phyloP scores from a whole-genome alignment of 2,113 vertebrate species.

The Urocitellus parryii region DNA sequence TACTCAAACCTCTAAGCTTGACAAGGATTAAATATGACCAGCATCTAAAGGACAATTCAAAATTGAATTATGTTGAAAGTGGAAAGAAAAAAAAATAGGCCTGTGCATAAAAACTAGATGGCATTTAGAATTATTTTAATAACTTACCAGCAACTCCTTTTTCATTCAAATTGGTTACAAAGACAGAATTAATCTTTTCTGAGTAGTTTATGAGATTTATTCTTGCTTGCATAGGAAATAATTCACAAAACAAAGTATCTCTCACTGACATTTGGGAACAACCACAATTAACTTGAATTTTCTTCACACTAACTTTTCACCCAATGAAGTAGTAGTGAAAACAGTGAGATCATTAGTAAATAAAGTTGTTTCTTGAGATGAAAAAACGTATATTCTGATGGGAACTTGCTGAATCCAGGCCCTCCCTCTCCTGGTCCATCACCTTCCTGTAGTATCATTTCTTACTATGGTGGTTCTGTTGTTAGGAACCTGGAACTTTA shows the following conservation, averaged over 20 bases:
- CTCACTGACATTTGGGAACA: conserved; percentile 11
- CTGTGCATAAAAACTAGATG: conserved; percentile 13
- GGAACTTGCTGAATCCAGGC: conserved; percentile 45
- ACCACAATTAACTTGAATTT: not conserved
- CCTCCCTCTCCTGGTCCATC: not conserved
- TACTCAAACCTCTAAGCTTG: conserved; percentile 25
- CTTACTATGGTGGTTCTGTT: not conserved
- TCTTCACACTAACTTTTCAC: not conserved
- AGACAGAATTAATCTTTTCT: conserved; percentile 61
- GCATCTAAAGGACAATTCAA: conserved; percentile 49
- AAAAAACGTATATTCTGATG: not conserved
- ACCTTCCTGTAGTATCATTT: not conserved
- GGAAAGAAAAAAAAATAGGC: not conserved
- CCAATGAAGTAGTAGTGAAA: fast-evolving
- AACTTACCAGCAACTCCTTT: not conserved
- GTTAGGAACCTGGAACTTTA: conserved; percentile 49
- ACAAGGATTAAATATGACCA: conserved; percentile 37
- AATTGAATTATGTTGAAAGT: conserved; percentile 22
- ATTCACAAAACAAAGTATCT: conserved; percentile 34
- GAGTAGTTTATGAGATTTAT: conserved; percentile 52
- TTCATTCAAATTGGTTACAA: conserved; percentile 41
- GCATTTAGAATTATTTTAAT: conserved; percentile 60
- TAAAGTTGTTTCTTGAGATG: conserved; percentile 33
- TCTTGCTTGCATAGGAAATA: conserved; percentile 37
- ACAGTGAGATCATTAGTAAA: not conserved